Evolutionary conservation across 2,888 invertebrate species (phyloP).

Genomic region (Amphipyra berbera): DNA sequence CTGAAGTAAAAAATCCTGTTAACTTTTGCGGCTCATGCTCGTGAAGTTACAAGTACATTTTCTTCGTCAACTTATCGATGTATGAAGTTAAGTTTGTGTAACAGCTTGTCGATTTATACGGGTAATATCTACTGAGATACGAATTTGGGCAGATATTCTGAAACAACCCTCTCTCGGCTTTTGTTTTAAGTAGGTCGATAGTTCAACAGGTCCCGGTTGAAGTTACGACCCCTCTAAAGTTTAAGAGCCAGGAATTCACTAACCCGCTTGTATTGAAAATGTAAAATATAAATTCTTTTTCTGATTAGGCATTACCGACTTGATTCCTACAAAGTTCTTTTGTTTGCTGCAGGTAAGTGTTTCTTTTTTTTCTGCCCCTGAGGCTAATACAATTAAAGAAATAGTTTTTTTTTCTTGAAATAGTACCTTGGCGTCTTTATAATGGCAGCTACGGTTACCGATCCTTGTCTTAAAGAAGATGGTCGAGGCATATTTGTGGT

Average conservation of each 20-base stretch:
- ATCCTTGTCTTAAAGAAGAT: too few relatives aligned
- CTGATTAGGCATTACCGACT: not conserved
- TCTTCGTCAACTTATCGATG: constrained; percentile 11
- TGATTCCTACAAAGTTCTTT: not conserved
- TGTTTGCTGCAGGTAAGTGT: not conserved
- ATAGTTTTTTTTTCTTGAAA: not conserved
- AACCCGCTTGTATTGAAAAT: constrained; percentile 24
- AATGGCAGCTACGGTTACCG: too few relatives aligned
- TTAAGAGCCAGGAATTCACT: constrained; percentile 12
- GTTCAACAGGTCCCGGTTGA: constrained; percentile 47
- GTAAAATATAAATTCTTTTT: constrained; percentile 18
- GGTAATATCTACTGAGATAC: constrained; percentile 16
- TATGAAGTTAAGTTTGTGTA: constrained; percentile 20
- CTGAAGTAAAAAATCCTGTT: constrained; percentile 21
- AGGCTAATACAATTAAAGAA: not conserved
- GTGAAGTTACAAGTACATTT: constrained; percentile 36
- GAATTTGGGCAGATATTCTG: constrained; percentile 7
- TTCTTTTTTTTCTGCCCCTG: constrained; percentile 2
- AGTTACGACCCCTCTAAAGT: constrained; percentile 28
- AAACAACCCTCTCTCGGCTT: constrained; percentile 4
- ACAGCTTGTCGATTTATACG: constrained; percentile 19
- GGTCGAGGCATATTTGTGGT: not conserved
- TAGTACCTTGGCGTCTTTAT: too few relatives aligned
- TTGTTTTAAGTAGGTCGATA: constrained; percentile 40
- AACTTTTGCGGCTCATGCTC: constrained; percentile 15